Conservation (phyloP, 1,140 invertebrate genomes). For the Pogonomyrmex californicus region DNA sequence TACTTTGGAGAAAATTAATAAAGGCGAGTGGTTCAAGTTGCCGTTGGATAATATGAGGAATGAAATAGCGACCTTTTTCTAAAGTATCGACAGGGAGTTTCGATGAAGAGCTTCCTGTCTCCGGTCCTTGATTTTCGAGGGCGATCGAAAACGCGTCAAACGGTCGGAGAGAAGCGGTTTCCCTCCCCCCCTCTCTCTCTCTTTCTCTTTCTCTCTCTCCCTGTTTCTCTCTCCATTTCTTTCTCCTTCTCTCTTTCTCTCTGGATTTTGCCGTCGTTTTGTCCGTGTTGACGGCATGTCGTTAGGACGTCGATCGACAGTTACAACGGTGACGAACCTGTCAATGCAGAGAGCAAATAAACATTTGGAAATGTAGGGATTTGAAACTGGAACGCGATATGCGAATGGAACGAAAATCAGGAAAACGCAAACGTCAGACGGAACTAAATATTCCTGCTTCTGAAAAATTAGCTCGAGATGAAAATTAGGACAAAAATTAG, state of each 20-base stretch:
- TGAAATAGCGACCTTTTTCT: constrained; percentile 42
- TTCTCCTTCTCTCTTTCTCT: background rate
- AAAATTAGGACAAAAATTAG: constrained; percentile 37
- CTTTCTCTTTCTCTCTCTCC: constrained; percentile 7
- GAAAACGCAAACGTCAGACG: constrained; percentile 42
- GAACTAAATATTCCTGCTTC: constrained; percentile 3
- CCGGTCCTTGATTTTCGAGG: constrained; percentile 49
- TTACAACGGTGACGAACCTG: constrained; percentile 72
- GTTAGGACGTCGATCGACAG: constrained; percentile 69
- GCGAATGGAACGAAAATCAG: constrained; percentile 48
- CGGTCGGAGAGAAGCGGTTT: constrained; percentile 37
- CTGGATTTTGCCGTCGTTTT: constrained; percentile 56
- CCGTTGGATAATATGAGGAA: background rate
- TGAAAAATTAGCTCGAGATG: constrained; percentile 11
- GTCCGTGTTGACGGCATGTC: constrained; percentile 53
- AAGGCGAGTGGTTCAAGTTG: background rate
- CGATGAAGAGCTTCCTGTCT: constrained; percentile 49
- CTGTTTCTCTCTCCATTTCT: background rate
- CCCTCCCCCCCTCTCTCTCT: constrained; percentile 6
- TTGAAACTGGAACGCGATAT: constrained; percentile 58
- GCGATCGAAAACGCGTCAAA: constrained; percentile 50
- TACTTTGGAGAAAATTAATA: background rate
- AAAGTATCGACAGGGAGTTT: constrained; percentile 40
- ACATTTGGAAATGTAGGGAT: constrained; percentile 59
- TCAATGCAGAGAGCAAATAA: constrained; percentile 68